Evolutionary conservation across 1,140 invertebrate species (phyloP), one percentile per base, ranked within the genome.

Genomic region (Bombus sylvicola): DNA sequence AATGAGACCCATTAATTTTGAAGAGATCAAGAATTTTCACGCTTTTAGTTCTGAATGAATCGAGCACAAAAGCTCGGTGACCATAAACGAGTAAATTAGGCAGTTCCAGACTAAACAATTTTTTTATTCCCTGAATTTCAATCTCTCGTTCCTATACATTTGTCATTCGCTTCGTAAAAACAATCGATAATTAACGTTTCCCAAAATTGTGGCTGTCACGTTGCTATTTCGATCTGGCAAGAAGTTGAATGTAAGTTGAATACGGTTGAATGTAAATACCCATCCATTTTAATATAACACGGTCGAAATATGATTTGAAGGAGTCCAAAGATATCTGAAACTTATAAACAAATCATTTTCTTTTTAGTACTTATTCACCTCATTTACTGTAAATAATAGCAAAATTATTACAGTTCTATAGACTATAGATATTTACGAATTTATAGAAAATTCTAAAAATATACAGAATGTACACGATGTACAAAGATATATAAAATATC

Each of bases 91-190:
- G 12, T 1, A 5, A 72, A 72, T 43, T 71, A 72, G 39, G 25
- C 69, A 41, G 69, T 31, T 39, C 34, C 25, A 28, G 39, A 72
- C 39, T 72, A 72, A 72, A 71, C 39, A 72, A 72, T n/a, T 72
- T 72, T 69, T 71, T 28, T 34, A 34, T 34, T 34, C 34, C 34
- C 34, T 34, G 34, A 34, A 34, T 34, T 1, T n/a, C 5, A 71
- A 71, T 41, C 25, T 15, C 9, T 8, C 4, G 8, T 41, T n/a
- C 28, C 4, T 10, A 8, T 15, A 41, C 3, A 41, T n/a, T 41
- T 41, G 15, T 41, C 68, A 39, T 25, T 39, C 37, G 22, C 13
- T 25, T 69, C 4, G 22, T 69, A 39, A n/a, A 72, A 72, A 72
- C 10, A 12, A n/a, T 72, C 25, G 10, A 12, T n/a, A 13, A 39